Evolutionary conservation across 2,888 invertebrate species (phyloP).

Genomic region (Tipula unca): DNA sequence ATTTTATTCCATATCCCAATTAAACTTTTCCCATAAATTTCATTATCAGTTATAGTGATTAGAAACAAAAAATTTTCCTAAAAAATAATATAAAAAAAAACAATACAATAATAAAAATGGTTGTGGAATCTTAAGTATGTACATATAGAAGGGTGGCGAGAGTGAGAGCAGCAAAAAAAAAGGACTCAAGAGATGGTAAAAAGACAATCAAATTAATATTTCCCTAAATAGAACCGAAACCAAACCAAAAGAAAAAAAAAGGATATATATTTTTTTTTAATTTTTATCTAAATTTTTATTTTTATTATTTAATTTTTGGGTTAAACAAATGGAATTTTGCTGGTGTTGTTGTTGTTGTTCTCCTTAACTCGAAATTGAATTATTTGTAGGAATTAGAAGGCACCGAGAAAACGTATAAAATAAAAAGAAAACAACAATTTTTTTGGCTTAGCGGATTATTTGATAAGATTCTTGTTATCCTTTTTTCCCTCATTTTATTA

Average conservation of each 20-base stretch:
- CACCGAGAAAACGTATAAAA: background rate
- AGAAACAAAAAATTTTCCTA: background rate
- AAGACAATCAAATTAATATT: background rate
- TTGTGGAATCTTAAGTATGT: no score
- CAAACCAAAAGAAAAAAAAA: background rate
- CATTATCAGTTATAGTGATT: conserved; percentile 17
- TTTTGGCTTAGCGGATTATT: background rate
- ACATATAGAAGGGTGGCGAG: background rate
- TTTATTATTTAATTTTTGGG: background rate
- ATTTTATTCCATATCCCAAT: background rate
- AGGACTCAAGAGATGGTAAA: background rate
- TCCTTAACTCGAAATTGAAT: background rate
- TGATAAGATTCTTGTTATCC: background rate
- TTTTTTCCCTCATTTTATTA: background rate
- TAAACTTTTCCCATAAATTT: conserved; percentile 19
- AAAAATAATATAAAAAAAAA: background rate
- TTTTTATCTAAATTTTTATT: background rate
- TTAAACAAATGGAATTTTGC: background rate
- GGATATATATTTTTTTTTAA: background rate
- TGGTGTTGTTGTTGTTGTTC: background rate
- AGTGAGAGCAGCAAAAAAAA: background rate
- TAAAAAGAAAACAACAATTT: background rate
- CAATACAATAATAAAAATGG: background rate
- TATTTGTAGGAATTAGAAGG: background rate
- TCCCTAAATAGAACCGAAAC: background rate